Conservation (phyloP, 2,113 vertebrate genomes). For the Megaptera novaeangliae region DNA sequence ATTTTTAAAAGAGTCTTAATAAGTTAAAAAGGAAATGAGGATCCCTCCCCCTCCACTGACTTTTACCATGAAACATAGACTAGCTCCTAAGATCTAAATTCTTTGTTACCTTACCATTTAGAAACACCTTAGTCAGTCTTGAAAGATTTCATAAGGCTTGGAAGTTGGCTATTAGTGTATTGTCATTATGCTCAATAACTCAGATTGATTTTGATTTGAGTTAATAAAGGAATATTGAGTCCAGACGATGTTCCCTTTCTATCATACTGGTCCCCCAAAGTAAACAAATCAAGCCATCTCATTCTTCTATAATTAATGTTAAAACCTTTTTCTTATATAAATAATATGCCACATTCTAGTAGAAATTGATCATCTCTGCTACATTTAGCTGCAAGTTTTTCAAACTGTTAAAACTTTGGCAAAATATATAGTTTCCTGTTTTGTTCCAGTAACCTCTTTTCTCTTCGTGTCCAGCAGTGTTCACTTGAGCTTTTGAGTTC, state of each 20-base stretch:
- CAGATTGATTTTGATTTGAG: neutral
- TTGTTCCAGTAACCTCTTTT: neutral
- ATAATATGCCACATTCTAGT: neutral
- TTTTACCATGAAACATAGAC: neutral
- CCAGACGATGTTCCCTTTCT: neutral
- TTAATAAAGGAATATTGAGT: neutral
- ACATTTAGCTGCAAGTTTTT: neutral
- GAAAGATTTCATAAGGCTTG: neutral
- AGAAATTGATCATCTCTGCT: neutral
- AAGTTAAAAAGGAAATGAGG: neutral
- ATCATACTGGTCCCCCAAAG: neutral
- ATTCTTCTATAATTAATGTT: neutral
- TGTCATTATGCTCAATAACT: neutral
- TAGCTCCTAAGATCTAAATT: neutral
- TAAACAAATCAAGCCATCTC: neutral
- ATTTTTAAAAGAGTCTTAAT: neutral
- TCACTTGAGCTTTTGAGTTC: conserved; percentile 11
- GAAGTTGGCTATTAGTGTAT: neutral
- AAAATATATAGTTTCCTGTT: neutral
- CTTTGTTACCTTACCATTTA: neutral
- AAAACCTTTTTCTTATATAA: neutral
- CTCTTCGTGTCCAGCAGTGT: neutral
- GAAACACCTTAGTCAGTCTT: neutral
- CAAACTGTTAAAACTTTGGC: neutral
- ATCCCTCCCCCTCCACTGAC: neutral